These are phyloP conservation scores for Taphrorychus bicolor DNA, from an alignment of 2,888 invertebrate genomes.

Conservation along the genomic window DNA sequence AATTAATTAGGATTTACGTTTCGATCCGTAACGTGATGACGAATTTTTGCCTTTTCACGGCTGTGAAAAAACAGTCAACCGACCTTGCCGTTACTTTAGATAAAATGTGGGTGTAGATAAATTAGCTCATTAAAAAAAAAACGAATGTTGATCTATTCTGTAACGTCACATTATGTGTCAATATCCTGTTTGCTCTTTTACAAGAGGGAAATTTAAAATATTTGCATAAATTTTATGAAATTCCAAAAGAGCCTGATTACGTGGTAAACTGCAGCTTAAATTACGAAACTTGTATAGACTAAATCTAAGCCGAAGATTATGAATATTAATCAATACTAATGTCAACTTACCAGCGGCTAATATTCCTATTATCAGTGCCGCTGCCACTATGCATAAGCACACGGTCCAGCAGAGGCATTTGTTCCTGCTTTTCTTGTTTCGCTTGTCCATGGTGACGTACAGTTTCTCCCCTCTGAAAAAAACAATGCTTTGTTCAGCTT, in stretches of 20 bases:
- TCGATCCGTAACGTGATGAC: neutral
- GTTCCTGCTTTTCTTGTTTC: constrained; percentile 71
- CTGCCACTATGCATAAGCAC: constrained; percentile 69
- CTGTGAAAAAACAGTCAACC: neutral
- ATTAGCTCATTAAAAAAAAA: neutral
- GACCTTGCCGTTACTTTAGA: constrained; percentile 9
- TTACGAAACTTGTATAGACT: too few species aligned
- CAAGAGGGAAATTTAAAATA: neutral
- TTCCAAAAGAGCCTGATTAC: too few species aligned
- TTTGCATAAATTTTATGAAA: too few species aligned
- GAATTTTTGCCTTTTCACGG: constrained; percentile 8
- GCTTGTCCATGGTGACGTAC: constrained; percentile 82
- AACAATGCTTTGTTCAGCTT: neutral
- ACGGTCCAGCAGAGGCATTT: constrained; percentile 74
- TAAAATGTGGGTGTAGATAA: neutral
- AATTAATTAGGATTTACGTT: neutral
- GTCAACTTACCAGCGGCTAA: constrained; percentile 74
- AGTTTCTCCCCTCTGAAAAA: constrained; percentile 80
- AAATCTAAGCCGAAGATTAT: too few species aligned
- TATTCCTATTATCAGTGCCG: constrained; percentile 73
- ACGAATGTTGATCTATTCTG: neutral
- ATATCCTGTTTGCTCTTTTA: neutral
- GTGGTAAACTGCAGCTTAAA: too few species aligned
- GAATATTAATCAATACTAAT: neutral
- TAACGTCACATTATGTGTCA: too few species aligned